Evolutionary conservation across 53 echinoderm and acorn worm species (phyloP).

Genomic region (Paelopatides confundens): DNA sequence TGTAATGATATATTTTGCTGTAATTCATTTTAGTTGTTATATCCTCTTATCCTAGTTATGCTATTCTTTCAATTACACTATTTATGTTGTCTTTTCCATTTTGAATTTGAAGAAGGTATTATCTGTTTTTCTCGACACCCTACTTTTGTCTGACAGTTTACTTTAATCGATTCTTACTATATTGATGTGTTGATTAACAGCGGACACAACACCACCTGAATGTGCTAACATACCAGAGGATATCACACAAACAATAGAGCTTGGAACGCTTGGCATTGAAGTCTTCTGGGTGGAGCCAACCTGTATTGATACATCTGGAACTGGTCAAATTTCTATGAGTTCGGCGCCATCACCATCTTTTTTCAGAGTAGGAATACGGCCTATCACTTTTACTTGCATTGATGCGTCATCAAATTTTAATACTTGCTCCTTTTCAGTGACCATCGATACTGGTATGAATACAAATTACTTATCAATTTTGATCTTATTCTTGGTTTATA

Average conservation of each 20-base stretch:
- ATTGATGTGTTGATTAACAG: too few relatives aligned
- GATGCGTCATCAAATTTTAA: constrained; percentile 48
- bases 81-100: too few relatives aligned
- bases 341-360: constrained; percentile 13
- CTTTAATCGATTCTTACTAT: too few relatives aligned
- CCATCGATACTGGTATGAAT: constrained; percentile 54
- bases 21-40: too few relatives aligned
- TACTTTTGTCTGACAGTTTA: too few relatives aligned
- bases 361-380: constrained; percentile 13
- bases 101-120: too few relatives aligned
- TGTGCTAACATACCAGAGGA: constrained; percentile 4
- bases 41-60: too few relatives aligned
- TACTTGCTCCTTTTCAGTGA: constrained; percentile 51
- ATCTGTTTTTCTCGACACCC: too few relatives aligned
- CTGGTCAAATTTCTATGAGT: constrained; percentile 22
- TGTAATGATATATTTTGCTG: too few relatives aligned
- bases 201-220: background rate
- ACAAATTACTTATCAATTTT: too few relatives aligned
- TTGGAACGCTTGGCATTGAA: constrained; percentile 19
- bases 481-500: too few relatives aligned
- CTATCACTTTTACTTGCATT: constrained; percentile 55
- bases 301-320: constrained; percentile 59
- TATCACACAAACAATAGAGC: constrained; percentile 43
- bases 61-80: too few relatives aligned
- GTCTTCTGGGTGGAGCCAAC: constrained; percentile 61